A percentile compares a stretch with the other conserved stretches of the same genome.
These are phyloP conservation scores for Myripristis murdjan DNA, from an alignment of 2,797 vertebrate genomes.

Conservation along the genomic window DNA sequence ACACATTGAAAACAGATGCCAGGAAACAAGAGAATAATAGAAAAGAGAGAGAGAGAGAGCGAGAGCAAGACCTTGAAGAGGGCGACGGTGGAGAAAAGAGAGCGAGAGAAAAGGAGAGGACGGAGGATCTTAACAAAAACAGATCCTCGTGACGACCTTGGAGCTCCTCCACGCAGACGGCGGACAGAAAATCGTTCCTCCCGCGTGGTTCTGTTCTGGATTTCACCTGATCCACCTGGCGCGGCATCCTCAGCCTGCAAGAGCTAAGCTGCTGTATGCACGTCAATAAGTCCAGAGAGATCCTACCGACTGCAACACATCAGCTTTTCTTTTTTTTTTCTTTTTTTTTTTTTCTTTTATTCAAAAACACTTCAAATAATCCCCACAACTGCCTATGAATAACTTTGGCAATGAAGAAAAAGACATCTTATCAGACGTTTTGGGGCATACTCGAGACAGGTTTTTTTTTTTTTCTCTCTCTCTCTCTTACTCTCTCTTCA, in stretches of 20 bases:
- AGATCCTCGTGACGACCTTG: background rate
- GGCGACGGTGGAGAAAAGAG: background rate
- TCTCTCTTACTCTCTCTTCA: too few relatives aligned
- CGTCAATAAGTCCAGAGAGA: constrained; percentile 28
- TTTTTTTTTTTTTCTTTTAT: constrained; percentile 1
- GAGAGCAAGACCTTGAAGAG: constrained; percentile 23
- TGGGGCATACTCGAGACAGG: too few relatives aligned
- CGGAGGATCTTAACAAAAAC: constrained; percentile 33
- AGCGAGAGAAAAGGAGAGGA: constrained; percentile 4
- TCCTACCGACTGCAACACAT: constrained; percentile 19
- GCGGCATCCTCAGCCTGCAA: constrained; percentile 26
- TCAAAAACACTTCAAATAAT: constrained; percentile 44
- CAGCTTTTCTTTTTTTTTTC: background rate
- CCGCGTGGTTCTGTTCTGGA: too few relatives aligned
- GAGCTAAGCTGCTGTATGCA: constrained; percentile 26
- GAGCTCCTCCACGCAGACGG: background rate
- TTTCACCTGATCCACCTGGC: too few relatives aligned
- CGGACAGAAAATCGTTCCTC: too few relatives aligned
- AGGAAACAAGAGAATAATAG: constrained; percentile 18
- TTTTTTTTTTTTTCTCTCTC: background rate
- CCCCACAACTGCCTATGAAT: constrained; percentile 6
- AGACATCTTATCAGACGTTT: constrained; percentile 13
- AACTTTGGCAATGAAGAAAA: constrained; percentile 6
- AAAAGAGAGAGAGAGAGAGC: constrained; percentile 5
- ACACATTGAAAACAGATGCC: constrained; percentile 37